Evolutionary conservation across 2,888 invertebrate species (phyloP), one percentile per base, ranked within the genome.

Genomic region (Agrotis ipsilon): DNA sequence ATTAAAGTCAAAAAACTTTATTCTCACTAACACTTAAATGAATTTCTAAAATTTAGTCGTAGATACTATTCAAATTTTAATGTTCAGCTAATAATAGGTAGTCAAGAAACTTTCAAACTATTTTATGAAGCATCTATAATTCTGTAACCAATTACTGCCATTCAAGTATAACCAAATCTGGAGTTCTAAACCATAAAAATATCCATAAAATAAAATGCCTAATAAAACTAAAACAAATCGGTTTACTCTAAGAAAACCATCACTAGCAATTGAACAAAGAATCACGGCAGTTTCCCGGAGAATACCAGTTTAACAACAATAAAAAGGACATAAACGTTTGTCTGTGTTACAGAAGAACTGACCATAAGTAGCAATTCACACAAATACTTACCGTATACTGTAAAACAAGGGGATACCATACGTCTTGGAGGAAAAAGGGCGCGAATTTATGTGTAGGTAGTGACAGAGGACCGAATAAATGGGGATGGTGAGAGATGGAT

Each of bases 401-500:
- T 87, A 86, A 86, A 86, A 89, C 84, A 87, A 86, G 84, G 86
- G 80, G 76, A 85, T 84, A 82, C 85, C 80, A 89, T 90, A 87
- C 78, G 80, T 89, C 86, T 80, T 81, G 78, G 58, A 72, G 80
- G 84, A 86, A 88, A 87, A 87, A 80, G 80, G 71, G 78, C 72
- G 65, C 73, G 68, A 70, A 77, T 71, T 71, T 77, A 77, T 77
- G 58, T 58, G 72, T 54, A 72, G 49, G 66, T 66, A 66, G 66
- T 72, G 64, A 78, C 57, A 62, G 49, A 75, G 51, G 74, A 51
- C 62, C 62, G 62, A 70, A 68, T 72, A 66, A 62, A 69, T 49
- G 46, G 76, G 52, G 48, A 27, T 59, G 16, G 39, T 68, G 58
- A 76, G 70, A 76, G 74, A 75, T 63, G 63, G 62, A 63, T 75